Evolutionary conservation across 2,888 invertebrate genomes (phyloP).

Genomic region (Acrocera orbiculus): DNA sequence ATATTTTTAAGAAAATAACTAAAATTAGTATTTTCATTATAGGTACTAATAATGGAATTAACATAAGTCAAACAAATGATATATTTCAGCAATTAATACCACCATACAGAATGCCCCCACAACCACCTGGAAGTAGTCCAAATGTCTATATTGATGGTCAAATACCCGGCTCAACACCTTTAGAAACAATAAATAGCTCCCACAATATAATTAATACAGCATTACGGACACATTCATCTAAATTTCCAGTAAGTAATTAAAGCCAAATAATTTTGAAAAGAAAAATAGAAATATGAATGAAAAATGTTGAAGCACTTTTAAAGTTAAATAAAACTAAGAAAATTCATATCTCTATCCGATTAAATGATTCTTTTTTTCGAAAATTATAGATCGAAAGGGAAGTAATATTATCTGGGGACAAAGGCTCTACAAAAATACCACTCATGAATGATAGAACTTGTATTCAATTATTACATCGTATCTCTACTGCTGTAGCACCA

Average conservation of each 20-base stretch:
- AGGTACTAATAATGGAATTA: no score
- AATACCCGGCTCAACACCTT: slow-evolving; percentile 26
- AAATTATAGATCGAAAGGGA: slow-evolving; percentile 52
- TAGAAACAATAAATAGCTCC: slow-evolving; percentile 10
- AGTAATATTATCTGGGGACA: slow-evolving; percentile 42
- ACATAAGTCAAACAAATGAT: no score
- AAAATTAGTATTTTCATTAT: no score
- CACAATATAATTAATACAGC: slow-evolving; percentile 1
- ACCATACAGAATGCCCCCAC: slow-evolving; percentile 49
- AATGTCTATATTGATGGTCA: slow-evolving; percentile 32
- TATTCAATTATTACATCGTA: slow-evolving; percentile 19
- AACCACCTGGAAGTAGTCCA: slow-evolving; percentile 39
- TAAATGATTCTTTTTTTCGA: no score
- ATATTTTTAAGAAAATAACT: no score
- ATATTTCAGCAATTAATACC: no score
- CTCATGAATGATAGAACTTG: slow-evolving; percentile 43
- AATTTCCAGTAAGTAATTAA: slow-evolving; percentile 59
- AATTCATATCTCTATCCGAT: no score
- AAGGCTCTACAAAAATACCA: slow-evolving; percentile 62
- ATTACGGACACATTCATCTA: slow-evolving; percentile 58
- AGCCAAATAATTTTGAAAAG: no score
- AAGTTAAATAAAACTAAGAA: no score
- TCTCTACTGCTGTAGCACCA: slow-evolving; percentile 45
- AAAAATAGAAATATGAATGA: no score
- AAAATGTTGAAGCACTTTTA: no score